phyloP scores from a whole-genome alignment of 2,113 vertebrate genomes.

The Melanerpes aurifrons region DNA sequence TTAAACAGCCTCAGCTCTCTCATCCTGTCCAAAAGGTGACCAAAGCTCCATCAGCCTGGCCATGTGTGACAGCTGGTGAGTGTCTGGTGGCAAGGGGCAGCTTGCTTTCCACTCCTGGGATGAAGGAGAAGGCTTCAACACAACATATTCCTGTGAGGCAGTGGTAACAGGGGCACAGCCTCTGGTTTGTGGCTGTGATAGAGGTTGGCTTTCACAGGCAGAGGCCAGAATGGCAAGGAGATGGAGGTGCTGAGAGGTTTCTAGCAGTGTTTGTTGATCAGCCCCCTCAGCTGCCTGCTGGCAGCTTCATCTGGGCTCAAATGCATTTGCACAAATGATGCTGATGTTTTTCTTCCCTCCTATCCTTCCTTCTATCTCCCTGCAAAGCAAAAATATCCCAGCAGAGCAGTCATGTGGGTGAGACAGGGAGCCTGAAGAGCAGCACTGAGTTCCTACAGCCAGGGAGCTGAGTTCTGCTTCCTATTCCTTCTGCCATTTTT shows the following conservation, averaged over 20 bases:
- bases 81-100: background rate
- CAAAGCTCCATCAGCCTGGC: background rate
- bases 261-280: background rate
- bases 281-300: conserved; percentile 25
- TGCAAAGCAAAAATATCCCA: background rate
- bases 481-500: conserved; percentile 21
- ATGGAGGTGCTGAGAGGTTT: background rate
- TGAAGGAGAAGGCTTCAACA: background rate
- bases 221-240: background rate
- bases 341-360: conserved; percentile 5
- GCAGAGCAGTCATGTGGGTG: background rate
- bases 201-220: background rate
- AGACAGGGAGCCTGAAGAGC: background rate
- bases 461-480: conserved; percentile 10
- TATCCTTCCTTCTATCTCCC: conserved; percentile 19
- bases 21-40: background rate
- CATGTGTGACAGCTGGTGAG: fast-evolving
- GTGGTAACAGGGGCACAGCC: background rate
- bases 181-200: background rate
- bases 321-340: conserved; percentile 46
- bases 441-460: background rate
- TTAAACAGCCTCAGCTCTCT: no score
- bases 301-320: conserved; percentile 25
- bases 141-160: background rate
- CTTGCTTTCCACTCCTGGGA: background rate